Evolutionary conservation across 2,797 vertebrate species (phyloP).

Genomic region (Yasuhikotakia modesta): DNA sequence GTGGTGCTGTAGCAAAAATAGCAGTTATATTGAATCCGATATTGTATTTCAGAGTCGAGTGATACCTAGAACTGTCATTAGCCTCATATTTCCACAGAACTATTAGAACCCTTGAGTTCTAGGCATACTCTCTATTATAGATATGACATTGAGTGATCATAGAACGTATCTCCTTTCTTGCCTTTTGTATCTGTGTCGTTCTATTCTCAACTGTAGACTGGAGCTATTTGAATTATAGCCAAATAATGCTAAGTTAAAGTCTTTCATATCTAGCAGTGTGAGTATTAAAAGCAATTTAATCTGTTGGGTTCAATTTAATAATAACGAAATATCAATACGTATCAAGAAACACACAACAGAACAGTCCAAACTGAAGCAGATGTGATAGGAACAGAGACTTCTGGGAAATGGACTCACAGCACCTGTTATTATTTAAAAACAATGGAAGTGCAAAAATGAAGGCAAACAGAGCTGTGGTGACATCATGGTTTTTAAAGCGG

Average conservation of each 20-base stretch:
- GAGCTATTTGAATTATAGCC: too few species aligned
- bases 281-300: neutral
- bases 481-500: conserved; percentile 76
- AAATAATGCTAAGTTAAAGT: too few species aligned
- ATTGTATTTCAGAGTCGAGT: neutral
- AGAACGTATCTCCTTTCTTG: neutral
- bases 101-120: conserved; percentile 32
- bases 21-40: neutral
- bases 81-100: conserved; percentile 4
- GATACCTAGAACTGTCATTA: conserved; percentile 14
- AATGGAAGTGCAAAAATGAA: conserved; percentile 59
- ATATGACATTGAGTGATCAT: neutral
- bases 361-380: conserved; percentile 76
- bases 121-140: neutral
- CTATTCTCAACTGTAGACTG: too few species aligned
- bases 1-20: neutral
- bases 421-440: conserved; percentile 78
- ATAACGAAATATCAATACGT: too few species aligned
- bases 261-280: too few species aligned
- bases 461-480: conserved; percentile 68
- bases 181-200: too few species aligned
- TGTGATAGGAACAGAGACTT: conserved; percentile 67
- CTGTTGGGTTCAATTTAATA: conserved; percentile 62
- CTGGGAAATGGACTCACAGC: conserved; percentile 52
- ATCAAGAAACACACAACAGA: conserved; percentile 72